Evolutionary conservation across 2,113 vertebrate species (phyloP).

Genomic region (Oxyruncus cristatus): DNA sequence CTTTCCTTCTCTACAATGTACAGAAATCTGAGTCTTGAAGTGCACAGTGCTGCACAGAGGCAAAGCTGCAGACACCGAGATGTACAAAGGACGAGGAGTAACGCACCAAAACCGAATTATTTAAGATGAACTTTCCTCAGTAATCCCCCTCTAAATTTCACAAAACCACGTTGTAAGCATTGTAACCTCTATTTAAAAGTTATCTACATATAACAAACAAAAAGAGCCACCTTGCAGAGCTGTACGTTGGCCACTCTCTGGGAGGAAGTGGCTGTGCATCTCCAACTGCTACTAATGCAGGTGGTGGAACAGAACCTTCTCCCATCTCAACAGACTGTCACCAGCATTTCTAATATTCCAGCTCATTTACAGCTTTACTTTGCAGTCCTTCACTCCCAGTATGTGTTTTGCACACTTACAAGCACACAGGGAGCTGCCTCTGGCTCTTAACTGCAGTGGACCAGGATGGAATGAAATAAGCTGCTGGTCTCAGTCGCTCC

Average conservation of each 20-base stretch:
- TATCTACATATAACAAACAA: neutral
- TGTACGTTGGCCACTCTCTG: neutral
- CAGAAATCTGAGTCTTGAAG: neutral
- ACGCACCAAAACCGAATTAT: neutral
- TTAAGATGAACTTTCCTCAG: neutral
- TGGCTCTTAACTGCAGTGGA: neutral
- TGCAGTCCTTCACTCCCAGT: neutral
- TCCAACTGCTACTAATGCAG: neutral
- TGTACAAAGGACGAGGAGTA: neutral
- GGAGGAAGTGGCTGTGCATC: neutral
- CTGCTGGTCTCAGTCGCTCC: neutral
- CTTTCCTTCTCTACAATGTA: neutral
- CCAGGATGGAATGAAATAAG: conserved; percentile 45
- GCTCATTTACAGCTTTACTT: neutral
- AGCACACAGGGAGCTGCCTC: neutral
- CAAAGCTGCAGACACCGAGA: neutral
- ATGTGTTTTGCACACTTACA: neutral
- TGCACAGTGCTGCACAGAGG: neutral
- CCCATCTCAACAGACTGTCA: neutral
- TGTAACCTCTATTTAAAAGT: neutral
- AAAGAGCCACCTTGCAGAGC: neutral
- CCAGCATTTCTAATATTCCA: neutral
- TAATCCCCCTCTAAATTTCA: neutral
- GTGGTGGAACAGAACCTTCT: neutral
- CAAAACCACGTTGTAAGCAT: neutral